phyloP scores from a whole-genome alignment of 2,113 vertebrate species.

The Opisthocomus hoazin region DNA sequence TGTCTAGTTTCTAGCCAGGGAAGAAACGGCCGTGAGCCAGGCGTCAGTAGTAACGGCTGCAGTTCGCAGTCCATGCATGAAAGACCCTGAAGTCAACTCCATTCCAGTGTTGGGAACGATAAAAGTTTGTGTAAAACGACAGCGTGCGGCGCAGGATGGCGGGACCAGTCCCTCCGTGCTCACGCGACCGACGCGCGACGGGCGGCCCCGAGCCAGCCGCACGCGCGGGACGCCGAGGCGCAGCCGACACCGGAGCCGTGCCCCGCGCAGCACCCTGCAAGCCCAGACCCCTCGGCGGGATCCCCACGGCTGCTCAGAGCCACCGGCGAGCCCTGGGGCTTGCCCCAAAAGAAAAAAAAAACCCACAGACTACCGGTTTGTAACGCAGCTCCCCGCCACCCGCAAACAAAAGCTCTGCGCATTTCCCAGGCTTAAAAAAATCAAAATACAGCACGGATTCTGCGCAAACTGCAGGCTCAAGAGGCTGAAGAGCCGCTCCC shows the following conservation, averaged over 20 bases:
- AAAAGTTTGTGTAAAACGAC: neutral
- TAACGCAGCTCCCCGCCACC: neutral
- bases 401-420: neutral
- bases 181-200: too few relatives aligned
- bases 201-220: too few relatives aligned
- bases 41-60: neutral
- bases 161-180: neutral
- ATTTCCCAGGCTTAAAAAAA: neutral
- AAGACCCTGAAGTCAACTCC: neutral
- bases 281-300: too few relatives aligned
- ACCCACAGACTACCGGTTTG: too few relatives aligned
- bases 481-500: neutral
- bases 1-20: neutral
- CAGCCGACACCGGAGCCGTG: too few relatives aligned
- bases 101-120: neutral
- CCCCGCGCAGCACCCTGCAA: too few relatives aligned
- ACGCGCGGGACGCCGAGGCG: too few relatives aligned
- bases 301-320: too few relatives aligned
- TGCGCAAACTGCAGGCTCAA: neutral
- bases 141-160: fast-evolving
- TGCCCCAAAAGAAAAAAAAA: too few relatives aligned
- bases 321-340: too few relatives aligned
- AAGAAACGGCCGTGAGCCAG: neutral
- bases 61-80: neutral
- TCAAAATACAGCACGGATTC: neutral